Evolutionary conservation across 2,888 invertebrate genomes (phyloP).

Genomic region (Drosophila anceps): DNA sequence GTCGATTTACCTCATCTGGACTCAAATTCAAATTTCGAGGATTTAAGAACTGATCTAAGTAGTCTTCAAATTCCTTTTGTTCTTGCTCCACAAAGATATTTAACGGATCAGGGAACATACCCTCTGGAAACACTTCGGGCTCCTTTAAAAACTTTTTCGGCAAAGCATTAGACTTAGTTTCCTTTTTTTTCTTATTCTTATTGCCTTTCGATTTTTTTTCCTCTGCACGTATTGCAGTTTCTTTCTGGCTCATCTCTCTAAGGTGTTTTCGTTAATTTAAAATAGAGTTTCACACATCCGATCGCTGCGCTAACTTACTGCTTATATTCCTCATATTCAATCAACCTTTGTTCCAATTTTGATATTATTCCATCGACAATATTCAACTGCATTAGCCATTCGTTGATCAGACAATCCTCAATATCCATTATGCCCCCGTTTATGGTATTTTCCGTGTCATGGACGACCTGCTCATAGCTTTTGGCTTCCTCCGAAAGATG

Average conservation of each 20-base stretch:
- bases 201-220: neutral
- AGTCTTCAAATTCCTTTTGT: constrained; percentile 50
- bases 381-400: constrained; percentile 71
- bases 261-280: neutral
- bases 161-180: too few relatives aligned
- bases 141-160: constrained; percentile 45
- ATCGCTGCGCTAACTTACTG: constrained; percentile 22
- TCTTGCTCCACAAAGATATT: constrained; percentile 63
- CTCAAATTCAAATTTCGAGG: constrained; percentile 58
- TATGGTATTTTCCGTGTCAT: constrained; percentile 5
- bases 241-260: constrained; percentile 2
- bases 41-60: constrained; percentile 52
- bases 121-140: constrained; percentile 49
- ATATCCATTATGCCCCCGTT: constrained; percentile 65
- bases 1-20: constrained; percentile 66
- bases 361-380: constrained; percentile 62
- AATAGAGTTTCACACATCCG: neutral
- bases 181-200: neutral
- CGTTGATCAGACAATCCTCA: constrained; percentile 63
- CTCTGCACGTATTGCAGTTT: neutral
- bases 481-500: constrained; percentile 72
- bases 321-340: constrained; percentile 56
- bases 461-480: constrained; percentile 46
- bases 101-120: constrained; percentile 71
- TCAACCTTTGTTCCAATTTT: constrained; percentile 52